Percentiles rank a stretch among this genome's conserved stretches.
Evolutionary conservation across 1,140 invertebrate genomes (phyloP).

Genomic region (Euura lappo): DNA sequence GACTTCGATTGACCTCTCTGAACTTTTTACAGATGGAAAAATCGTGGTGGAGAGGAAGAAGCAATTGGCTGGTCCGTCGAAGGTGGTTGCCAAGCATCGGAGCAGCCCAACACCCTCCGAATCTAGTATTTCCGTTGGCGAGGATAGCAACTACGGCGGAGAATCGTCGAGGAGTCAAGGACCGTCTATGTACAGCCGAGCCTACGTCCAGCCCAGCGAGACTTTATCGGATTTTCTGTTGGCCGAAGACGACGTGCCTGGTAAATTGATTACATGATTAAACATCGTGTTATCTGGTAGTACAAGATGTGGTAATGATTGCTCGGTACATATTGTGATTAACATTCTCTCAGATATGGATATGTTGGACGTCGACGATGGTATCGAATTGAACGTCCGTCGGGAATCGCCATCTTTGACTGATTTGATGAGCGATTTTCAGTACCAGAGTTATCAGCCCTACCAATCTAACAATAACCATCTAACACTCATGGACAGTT

Average conservation of each 20-base stretch:
- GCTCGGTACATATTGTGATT: background rate
- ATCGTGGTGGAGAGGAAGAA: constrained; percentile 47
- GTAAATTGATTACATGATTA: constrained; percentile 24
- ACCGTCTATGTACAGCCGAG: constrained; percentile 39
- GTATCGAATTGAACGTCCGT: constrained; percentile 31
- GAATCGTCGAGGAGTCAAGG: constrained; percentile 36
- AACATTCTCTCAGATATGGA: constrained; percentile 36
- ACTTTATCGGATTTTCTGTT: constrained; percentile 51
- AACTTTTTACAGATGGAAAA: constrained; percentile 39
- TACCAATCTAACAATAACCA: constrained; percentile 24
- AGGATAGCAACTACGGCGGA: constrained; percentile 42
- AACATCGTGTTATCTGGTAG: no score
- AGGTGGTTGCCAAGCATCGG: constrained; percentile 18
- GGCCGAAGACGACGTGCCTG: constrained; percentile 50
- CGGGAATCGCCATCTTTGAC: constrained; percentile 36
- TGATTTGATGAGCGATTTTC: constrained; percentile 43
- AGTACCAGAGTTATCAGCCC: constrained; percentile 32
- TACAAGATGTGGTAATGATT: no score
- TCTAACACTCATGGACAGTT: constrained; percentile 31
- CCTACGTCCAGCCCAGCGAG: constrained; percentile 48
- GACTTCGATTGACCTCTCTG: background rate
- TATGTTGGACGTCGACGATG: constrained; percentile 38
- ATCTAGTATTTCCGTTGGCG: constrained; percentile 47
- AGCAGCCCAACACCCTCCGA: constrained; percentile 43
- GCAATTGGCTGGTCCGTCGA: constrained; percentile 28